Conservation (phyloP, 2,113 vertebrate genomes). For the Ivindomyrus marchei region DNA sequence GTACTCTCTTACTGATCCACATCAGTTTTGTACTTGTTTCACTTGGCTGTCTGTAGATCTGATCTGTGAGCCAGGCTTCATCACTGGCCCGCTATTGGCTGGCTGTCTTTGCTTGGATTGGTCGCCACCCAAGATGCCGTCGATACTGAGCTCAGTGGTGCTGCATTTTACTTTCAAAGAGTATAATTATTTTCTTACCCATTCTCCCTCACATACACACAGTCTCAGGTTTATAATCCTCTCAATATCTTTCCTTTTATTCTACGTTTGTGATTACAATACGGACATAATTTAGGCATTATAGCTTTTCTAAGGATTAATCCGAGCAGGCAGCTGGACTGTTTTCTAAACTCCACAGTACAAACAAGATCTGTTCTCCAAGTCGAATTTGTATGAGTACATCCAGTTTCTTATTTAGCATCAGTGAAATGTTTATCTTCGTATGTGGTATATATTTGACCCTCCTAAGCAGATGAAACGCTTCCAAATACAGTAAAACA, state of each 20-base stretch:
- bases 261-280: neutral
- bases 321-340: neutral
- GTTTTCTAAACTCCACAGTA: neutral
- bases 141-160: neutral
- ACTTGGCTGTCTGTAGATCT: neutral
- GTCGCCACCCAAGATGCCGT: neutral
- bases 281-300: neutral
- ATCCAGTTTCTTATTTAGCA: neutral
- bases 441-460: neutral
- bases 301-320: neutral
- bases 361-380: neutral
- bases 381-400: neutral
- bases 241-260: neutral
- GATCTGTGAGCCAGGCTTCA: neutral
- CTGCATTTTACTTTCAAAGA: neutral
- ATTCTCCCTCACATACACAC: neutral
- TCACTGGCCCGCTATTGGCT: neutral
- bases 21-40: neutral
- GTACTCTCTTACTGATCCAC: neutral
- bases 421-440: neutral
- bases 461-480: neutral
- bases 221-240: neutral
- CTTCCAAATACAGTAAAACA: neutral
- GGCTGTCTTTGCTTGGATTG: neutral
- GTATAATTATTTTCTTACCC: neutral